These are phyloP conservation scores for Scolopax bukidnonensis DNA, from an alignment of 2,797 vertebrate species.

Conservation along the genomic window DNA sequence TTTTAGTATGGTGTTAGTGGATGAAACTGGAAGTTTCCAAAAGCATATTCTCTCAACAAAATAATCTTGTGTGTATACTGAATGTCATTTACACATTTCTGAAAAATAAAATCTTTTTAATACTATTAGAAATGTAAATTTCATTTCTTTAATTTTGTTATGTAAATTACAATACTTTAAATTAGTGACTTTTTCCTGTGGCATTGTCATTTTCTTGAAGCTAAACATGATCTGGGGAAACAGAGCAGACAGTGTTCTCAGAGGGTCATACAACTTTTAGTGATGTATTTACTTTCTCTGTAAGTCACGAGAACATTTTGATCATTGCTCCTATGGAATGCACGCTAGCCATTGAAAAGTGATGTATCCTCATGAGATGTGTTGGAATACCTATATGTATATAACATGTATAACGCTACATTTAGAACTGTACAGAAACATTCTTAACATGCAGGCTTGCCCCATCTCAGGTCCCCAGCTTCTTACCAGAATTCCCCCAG, in stretches of 20 bases:
- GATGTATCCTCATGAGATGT: neutral
- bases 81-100: neutral
- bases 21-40: neutral
- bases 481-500: accelerated
- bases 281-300: neutral
- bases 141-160: neutral
- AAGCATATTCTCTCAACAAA: neutral
- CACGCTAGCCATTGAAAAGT: neutral
- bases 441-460: neutral
- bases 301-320: neutral
- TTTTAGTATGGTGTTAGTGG: neutral
- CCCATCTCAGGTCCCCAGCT: neutral
- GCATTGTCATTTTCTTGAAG: neutral
- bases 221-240: accelerated
- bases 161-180: neutral
- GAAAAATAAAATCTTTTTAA: neutral
- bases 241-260: neutral
- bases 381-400: neutral
- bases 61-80: neutral
- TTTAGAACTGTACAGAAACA: neutral
- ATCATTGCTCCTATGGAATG: neutral
- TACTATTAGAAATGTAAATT: neutral
- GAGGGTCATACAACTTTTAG: neutral
- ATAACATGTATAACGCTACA: neutral
- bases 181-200: neutral